phyloP scores from a whole-genome alignment of 2,797 vertebrate genomes.

The Furcifer pardalis region DNA sequence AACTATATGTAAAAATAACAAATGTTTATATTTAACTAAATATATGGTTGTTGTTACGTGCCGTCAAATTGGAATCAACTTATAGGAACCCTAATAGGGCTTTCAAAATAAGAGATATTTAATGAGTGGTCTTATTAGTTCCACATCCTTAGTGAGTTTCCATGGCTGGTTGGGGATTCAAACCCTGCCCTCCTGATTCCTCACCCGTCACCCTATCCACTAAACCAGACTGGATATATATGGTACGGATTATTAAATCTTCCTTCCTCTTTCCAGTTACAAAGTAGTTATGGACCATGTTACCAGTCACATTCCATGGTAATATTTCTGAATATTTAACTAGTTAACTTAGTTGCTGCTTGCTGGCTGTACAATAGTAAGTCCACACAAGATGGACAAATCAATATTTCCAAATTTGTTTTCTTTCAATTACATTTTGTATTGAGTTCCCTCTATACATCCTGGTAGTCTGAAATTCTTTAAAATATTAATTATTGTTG shows the following conservation, averaged over 20 bases:
- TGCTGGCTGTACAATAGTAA: no score
- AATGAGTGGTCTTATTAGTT: no score
- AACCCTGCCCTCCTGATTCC: no score
- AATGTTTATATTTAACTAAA: constrained; percentile 89
- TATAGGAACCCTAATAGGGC: no score
- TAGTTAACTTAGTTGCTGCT: constrained; percentile 79
- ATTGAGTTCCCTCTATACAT: constrained; percentile 80
- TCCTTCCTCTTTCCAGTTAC: constrained; percentile 69
- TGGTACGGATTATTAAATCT: constrained; percentile 82
- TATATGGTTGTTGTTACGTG: constrained; percentile 70
- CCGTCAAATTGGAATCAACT: no score
- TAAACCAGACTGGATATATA: constrained; percentile 34
- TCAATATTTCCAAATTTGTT: constrained; percentile 74
- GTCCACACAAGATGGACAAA: constrained; percentile 76
- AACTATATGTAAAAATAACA: constrained; percentile 87
- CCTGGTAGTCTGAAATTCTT: constrained; percentile 78
- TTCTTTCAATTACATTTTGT: constrained; percentile 77
- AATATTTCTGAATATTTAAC: constrained; percentile 78
- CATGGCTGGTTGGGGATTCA: no score
- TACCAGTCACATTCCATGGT: constrained; percentile 81
- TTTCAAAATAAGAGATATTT: no score
- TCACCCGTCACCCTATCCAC: no score
- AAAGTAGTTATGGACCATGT: constrained; percentile 73
- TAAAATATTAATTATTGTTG: constrained; percentile 80
- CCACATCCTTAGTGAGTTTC: no score